Percentiles rank a stretch among this genome's conserved stretches.
phyloP scores from a whole-genome alignment of 2,888 invertebrate genomes.

The Odontothrips loti region DNA sequence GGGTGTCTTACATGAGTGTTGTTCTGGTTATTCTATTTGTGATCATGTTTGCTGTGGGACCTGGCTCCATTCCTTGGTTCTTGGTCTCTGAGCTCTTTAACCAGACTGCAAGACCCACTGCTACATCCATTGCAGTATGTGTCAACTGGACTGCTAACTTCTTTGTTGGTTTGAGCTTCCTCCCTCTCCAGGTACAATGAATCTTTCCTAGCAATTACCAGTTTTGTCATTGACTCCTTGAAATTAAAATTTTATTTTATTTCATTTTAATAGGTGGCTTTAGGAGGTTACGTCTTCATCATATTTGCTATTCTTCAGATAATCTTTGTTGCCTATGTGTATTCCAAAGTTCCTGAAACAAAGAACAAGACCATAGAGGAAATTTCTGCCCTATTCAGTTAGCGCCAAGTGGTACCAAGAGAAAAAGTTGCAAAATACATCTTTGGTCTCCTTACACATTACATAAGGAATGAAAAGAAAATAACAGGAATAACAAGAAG shows the following conservation, averaged over 20 bases:
- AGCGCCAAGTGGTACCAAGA: slow-evolving; percentile 48
- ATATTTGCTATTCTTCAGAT: slow-evolving; percentile 71
- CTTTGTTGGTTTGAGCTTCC: slow-evolving; percentile 71
- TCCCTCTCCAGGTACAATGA: slow-evolving; percentile 59
- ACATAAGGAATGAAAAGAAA: neutral
- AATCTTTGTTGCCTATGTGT: slow-evolving; percentile 72
- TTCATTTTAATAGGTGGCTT: slow-evolving; percentile 48
- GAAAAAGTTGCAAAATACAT: neutral
- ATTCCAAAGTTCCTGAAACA: slow-evolving; percentile 82
- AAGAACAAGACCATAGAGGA: slow-evolving; percentile 82
- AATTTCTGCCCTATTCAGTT: slow-evolving; percentile 76
- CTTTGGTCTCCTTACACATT: neutral
- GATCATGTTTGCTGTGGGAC: slow-evolving; percentile 86
- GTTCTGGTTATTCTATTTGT: slow-evolving; percentile 74
- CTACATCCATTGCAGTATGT: slow-evolving; percentile 78
- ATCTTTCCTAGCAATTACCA: neutral
- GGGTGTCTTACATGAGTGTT: slow-evolving; percentile 69
- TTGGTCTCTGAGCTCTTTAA: slow-evolving; percentile 83
- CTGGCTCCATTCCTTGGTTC: slow-evolving; percentile 93
- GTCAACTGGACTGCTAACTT: slow-evolving; percentile 86
- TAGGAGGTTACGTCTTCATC: slow-evolving; percentile 70
- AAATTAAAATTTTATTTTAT: neutral
- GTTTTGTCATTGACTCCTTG: neutral
- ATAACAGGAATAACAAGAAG: neutral
- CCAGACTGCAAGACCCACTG: slow-evolving; percentile 76